Base-by-base conservation (phyloP, 1,140 invertebrate genomes). In the Coenobita brevimanus region DNA sequence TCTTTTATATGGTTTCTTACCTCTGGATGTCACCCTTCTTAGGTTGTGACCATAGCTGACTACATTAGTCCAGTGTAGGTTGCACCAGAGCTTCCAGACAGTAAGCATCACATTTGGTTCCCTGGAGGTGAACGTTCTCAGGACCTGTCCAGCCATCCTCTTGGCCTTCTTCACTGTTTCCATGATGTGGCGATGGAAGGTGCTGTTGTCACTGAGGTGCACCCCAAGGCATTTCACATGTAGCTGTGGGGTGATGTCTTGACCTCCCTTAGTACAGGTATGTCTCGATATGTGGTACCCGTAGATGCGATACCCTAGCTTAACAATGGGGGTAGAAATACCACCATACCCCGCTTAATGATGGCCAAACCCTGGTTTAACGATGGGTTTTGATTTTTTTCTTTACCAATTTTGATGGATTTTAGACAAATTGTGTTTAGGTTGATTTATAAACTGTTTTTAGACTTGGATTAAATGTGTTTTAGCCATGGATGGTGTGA, bases 141-240 rank as follows among this genome's bases (percentile, higher is more conserved):
- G 64, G 13, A 43, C 73, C 36, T n/a, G 46, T 30, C 73, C 43
- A 8, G 43, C 3, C 33, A 43, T 76, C 43, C 6, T 30, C 27
- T n/a, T 71, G 67, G 30, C 30, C 27, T 30, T 71, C 67, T 30
- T 71, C 13, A 71, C 67, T n/a, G 67, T 76, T 8, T 76, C 73
- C 24, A 2, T 41, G 43, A 24, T 76, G 73, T 76, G 73, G 73
- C 43, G 43, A 15, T 76, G 36, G 24, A 76, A 76, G 73, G 73
- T 38, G 36, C 43, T 27, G 43, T 76, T 24, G 10, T 76, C 73
- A 76, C 36, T 43, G 73, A 76, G 73, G n/a, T 76, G 27, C 73
- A 76, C 73, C 10, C 73, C 73, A 3, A 76, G 73, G 15, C 73
- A 50, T 43, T 76, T 76, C 24, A 3, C 43, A 24, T 76, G 73